Conservation (phyloP, 2,113 vertebrate genomes). For the Donacobius atricapilla region DNA sequence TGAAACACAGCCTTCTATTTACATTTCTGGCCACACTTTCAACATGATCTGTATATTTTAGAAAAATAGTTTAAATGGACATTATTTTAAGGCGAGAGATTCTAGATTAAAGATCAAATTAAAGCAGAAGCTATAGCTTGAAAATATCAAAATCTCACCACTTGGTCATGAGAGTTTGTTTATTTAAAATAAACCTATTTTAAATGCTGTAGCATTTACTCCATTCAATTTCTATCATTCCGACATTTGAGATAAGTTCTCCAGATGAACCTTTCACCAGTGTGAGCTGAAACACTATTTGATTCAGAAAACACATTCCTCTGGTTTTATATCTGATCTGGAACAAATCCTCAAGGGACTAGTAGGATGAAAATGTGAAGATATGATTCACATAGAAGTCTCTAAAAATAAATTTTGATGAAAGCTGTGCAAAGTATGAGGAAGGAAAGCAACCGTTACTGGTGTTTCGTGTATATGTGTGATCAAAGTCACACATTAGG, state of each 20-base stretch:
- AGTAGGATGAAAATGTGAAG: neutral
- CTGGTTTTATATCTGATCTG: constrained; percentile 14
- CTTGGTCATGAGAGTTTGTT: neutral
- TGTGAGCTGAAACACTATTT: neutral
- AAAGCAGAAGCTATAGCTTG: neutral
- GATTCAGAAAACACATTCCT: neutral
- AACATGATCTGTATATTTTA: neutral
- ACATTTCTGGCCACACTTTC: neutral
- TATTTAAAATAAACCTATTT: neutral
- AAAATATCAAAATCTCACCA: neutral
- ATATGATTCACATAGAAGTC: neutral
- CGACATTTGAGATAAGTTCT: neutral
- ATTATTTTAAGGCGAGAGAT: neutral
- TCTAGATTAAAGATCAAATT: neutral
- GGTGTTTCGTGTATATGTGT: neutral
- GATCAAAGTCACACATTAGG: neutral
- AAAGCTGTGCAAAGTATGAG: neutral
- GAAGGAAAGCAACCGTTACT: neutral
- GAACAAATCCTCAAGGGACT: neutral
- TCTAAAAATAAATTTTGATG: neutral
- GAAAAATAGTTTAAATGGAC: neutral
- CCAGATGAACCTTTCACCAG: neutral
- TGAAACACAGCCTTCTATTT: neutral
- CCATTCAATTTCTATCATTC: neutral
- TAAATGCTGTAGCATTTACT: neutral